These are phyloP conservation scores for Diloba caeruleocephala DNA, from an alignment of 2,888 invertebrate genomes.

Conservation along the genomic window DNA sequence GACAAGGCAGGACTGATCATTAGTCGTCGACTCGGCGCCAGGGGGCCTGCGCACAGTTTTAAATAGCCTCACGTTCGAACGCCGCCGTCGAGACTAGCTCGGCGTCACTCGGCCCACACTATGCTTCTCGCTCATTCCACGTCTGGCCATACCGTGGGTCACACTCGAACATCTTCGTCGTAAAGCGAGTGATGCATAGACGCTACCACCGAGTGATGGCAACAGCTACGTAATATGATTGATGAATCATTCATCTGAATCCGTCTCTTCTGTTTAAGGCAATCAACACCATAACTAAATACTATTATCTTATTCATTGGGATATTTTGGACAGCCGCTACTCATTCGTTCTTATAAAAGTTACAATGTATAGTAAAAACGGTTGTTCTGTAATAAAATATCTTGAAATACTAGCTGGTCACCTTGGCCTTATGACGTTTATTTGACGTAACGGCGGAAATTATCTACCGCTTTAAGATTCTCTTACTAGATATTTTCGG, in stretches of 20 bases:
- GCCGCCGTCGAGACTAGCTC: constrained; percentile 73
- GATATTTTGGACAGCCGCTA: constrained; percentile 62
- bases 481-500: constrained; percentile 13
- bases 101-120: constrained; percentile 86
- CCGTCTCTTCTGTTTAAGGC: constrained; percentile 79
- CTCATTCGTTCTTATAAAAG: constrained; percentile 10
- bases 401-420: constrained; percentile 24
- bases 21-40: constrained; percentile 87
- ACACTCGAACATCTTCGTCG: constrained; percentile 50
- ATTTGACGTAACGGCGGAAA: constrained; percentile 33
- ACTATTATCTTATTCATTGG: constrained; percentile 68
- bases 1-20: constrained; percentile 88
- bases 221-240: constrained; percentile 73
- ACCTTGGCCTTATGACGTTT: constrained; percentile 46
- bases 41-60: constrained; percentile 89
- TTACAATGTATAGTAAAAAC: constrained; percentile 9
- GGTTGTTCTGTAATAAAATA: constrained; percentile 12
- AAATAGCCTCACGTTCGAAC: constrained; percentile 87
- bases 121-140: constrained; percentile 88
- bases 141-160: constrained; percentile 60
- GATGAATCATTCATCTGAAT: constrained; percentile 82
- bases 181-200: constrained; percentile 52
- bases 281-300: constrained; percentile 61
- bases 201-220: constrained; percentile 54
- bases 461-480: constrained; percentile 26